phyloP scores from a whole-genome alignment of 2,888 invertebrate species.

The Brachylomia viminalis region DNA sequence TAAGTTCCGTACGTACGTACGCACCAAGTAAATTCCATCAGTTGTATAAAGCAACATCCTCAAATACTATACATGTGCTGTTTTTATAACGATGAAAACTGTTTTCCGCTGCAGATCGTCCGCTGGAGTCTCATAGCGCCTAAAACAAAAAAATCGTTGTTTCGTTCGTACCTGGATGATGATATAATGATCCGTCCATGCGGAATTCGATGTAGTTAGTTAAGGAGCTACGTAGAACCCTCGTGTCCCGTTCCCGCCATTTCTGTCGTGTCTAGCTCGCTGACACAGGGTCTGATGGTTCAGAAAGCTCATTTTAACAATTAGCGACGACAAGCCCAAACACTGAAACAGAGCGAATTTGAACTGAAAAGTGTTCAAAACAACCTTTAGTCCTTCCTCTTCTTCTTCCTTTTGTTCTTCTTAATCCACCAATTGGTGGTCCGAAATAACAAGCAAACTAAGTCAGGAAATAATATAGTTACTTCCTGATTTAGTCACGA shows the following conservation, averaged over 20 bases:
- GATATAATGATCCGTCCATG: constrained; percentile 85
- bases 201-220: constrained; percentile 83
- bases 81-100: too few species aligned
- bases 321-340: not conserved
- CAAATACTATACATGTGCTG: too few species aligned
- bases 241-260: constrained; percentile 59
- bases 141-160: constrained; percentile 65
- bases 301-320: constrained; percentile 10
- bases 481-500: too few species aligned
- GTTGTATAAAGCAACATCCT: not conserved
- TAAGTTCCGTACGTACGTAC: not conserved
- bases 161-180: constrained; percentile 85
- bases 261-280: constrained; percentile 62
- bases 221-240: constrained; percentile 81
- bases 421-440: not conserved
- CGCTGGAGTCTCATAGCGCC: constrained; percentile 5
- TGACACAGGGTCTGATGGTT: constrained; percentile 1
- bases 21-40: not conserved
- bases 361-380: not conserved
- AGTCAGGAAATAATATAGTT: not conserved
- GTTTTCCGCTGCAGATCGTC: constrained; percentile 3
- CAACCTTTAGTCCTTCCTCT: not conserved
- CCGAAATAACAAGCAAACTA: too few species aligned
- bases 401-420: too few species aligned
- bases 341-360: not conserved